Evolutionary conservation across 2,888 invertebrate genomes (phyloP), one percentile per base, ranked within the genome.

Genomic region (Dione juno): DNA sequence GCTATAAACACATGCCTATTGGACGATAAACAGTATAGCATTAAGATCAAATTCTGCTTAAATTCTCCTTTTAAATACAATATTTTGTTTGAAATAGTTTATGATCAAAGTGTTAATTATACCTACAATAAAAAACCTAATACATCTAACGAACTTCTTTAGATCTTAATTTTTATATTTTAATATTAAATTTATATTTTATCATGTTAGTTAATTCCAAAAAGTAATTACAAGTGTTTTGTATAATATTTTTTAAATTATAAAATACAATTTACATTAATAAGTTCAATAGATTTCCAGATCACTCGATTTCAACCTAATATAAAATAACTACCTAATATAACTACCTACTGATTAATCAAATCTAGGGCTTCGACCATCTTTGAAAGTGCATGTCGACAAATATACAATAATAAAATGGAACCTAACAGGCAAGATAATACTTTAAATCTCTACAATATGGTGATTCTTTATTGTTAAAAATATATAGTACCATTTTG

Each of bases 311-410:
- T 63, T 68, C 35, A 43, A n/a, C n/a, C n/a, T 28, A 28, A 28
- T 28, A 28, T 28, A 28, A 28, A 28, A 28, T 28, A 3, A 28
- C 5, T n/a, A n/a, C 3, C 5, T 45, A 14, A 45, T n/a, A 45
- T 35, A 50, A n/a, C n/a, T n/a, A n/a, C n/a, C n/a, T 57, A 50
- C 58, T 65, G 43, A 54, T 45, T 53, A 40, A 53, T 21, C 45
- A 61, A 63, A 72, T 50, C 68, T 72, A 66, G 61, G 61, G 50
- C 53, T 61, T 43, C 21, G 3, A 50, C 14, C 7, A 13, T 19
- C 37, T 59, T 57, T 69, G 66, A 69, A 45, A 66, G 63, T 63
- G 41, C 19, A 45, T 64, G 58, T 28, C 2, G 28, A 28, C 2
- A 28, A 28, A 28, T 28, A 28, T 28, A 28, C 28, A 28, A 5